phyloP scores from a whole-genome alignment of 2,113 vertebrate species.

The Hydrochoerus hydrochaeris region DNA sequence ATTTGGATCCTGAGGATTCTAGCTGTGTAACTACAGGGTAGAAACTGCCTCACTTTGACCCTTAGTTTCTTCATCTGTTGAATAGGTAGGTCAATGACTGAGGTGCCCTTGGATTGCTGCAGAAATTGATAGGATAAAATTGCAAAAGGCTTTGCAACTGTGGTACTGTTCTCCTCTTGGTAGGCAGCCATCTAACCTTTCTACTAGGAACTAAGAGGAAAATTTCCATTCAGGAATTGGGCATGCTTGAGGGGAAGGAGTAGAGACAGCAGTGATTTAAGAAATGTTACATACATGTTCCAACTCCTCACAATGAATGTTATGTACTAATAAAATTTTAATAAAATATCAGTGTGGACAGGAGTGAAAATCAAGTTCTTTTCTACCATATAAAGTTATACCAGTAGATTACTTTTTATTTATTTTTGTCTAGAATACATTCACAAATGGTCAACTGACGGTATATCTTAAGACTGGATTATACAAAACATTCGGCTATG shows the following conservation, averaged over 20 bases:
- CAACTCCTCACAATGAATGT: not conserved
- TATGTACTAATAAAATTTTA: not conserved
- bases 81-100: too few species aligned
- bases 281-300: not conserved
- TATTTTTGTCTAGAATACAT: not conserved
- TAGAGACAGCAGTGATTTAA: not conserved
- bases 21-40: not conserved
- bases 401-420: not conserved
- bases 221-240: not conserved
- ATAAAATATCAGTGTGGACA: not conserved
- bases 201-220: not conserved
- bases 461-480: not conserved
- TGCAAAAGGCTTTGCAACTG: fast-evolving
- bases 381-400: not conserved
- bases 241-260: not conserved
- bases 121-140: fast-evolving
- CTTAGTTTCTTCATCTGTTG: not conserved
- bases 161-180: not conserved
- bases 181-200: fast-evolving
- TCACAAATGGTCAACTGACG: not conserved
- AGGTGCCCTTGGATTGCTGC: not conserved
- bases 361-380: not conserved
- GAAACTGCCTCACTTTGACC: not conserved
- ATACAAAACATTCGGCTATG: not conserved
- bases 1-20: not conserved